These are phyloP conservation scores for Drosophila multiciliata DNA, from an alignment of 2,888 invertebrate genomes.

Conservation along the genomic window DNA sequence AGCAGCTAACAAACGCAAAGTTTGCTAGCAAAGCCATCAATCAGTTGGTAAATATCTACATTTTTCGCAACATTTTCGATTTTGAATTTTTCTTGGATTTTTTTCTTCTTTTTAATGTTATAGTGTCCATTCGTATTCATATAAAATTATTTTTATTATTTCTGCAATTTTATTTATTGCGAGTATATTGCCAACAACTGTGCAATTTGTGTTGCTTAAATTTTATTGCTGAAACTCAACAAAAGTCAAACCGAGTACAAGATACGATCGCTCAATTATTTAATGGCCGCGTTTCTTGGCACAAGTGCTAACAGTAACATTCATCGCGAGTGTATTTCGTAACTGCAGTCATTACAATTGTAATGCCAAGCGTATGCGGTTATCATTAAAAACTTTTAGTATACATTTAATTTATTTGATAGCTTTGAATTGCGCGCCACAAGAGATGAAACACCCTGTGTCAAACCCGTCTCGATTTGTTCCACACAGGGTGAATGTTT, in stretches of 20 bases:
- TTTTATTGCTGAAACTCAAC: slow-evolving; percentile 33
- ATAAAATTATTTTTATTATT: neutral
- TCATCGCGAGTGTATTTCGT: slow-evolving; percentile 36
- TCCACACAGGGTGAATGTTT: slow-evolving; percentile 20
- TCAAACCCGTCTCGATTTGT: neutral
- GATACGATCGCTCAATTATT: slow-evolving; percentile 37
- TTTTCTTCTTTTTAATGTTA: slow-evolving; percentile 12
- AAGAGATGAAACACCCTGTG: slow-evolving; percentile 11
- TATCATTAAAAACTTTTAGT: neutral
- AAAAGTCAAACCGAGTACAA: slow-evolving; percentile 5
- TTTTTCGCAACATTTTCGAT: slow-evolving; percentile 43
- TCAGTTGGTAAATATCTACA: slow-evolving; percentile 37
- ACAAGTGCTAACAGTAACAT: slow-evolving; percentile 42
- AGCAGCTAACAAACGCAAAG: slow-evolving; percentile 41
- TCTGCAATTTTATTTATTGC: slow-evolving; percentile 7
- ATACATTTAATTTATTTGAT: neutral
- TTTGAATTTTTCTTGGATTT: neutral
- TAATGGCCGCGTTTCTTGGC: slow-evolving; percentile 56
- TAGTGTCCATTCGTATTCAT: neutral
- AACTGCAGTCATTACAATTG: slow-evolving; percentile 41
- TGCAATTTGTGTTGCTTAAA: slow-evolving; percentile 7
- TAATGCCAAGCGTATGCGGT: neutral
- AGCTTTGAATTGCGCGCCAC: slow-evolving; percentile 39
- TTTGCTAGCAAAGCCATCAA: slow-evolving; percentile 29
- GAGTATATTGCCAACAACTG: slow-evolving; percentile 33